These are phyloP conservation scores for Rachycentron canadum DNA, from an alignment of 2,797 vertebrate genomes.

Conservation along the genomic window DNA sequence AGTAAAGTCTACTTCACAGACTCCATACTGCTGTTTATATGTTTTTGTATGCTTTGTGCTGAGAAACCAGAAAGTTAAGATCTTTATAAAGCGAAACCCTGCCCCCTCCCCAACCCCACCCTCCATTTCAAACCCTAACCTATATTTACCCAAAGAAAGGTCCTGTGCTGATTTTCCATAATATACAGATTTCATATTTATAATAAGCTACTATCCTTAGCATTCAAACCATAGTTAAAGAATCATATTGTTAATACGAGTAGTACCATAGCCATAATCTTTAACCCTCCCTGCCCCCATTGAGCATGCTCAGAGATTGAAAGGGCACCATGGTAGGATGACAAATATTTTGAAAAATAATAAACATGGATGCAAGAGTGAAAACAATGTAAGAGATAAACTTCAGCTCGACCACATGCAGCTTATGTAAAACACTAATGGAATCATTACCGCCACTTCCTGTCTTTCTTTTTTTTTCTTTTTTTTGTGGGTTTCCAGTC, in stretches of 20 bases:
- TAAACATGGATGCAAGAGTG: constrained; percentile 58
- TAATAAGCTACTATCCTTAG: constrained; percentile 91
- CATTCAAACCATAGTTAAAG: constrained; percentile 89
- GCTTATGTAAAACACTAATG: constrained; percentile 48
- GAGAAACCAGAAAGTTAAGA: constrained; percentile 88
- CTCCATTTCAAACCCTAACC: constrained; percentile 66
- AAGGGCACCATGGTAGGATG: constrained; percentile 79
- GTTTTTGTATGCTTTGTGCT: constrained; percentile 87
- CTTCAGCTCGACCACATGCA: constrained; percentile 60
- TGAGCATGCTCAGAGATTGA: constrained; percentile 88
- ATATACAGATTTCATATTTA: constrained; percentile 91
- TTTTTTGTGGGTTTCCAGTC: constrained; percentile 6
- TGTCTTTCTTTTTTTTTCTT: not conserved
- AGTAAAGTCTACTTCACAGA: constrained; percentile 78
- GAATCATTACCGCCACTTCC: constrained; percentile 42
- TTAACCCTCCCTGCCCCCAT: constrained; percentile 74
- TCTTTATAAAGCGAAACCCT: constrained; percentile 83
- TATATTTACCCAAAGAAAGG: constrained; percentile 83
- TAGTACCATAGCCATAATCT: constrained; percentile 85
- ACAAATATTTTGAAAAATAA: constrained; percentile 49
- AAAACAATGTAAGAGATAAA: constrained; percentile 64
- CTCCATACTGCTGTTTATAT: constrained; percentile 78
- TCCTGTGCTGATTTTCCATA: constrained; percentile 90
- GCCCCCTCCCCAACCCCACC: constrained; percentile 37
- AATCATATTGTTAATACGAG: constrained; percentile 87